phyloP scores from a whole-genome alignment of 2,113 vertebrate genomes.

The Pterocles burchelli region DNA sequence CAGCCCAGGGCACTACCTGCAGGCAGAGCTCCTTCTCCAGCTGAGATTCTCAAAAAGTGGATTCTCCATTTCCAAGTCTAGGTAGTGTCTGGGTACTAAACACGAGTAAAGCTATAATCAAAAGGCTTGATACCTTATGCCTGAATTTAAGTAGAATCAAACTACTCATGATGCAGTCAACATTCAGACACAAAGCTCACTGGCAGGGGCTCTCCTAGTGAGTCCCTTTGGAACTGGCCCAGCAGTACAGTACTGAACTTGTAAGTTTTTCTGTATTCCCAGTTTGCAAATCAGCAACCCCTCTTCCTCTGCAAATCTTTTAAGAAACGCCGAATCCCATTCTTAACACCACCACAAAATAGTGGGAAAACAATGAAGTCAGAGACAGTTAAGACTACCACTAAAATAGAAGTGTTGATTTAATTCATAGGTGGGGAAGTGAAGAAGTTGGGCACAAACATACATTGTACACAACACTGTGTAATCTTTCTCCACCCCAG shows the following conservation, averaged over 20 bases:
- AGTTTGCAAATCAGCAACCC: not conserved
- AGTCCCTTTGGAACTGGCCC: not conserved
- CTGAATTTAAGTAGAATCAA: not conserved
- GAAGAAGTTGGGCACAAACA: not conserved
- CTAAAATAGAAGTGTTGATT: not conserved
- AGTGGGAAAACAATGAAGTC: not conserved
- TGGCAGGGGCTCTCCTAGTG: not conserved
- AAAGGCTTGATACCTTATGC: not conserved
- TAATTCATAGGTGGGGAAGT: not conserved
- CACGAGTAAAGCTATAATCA: not conserved
- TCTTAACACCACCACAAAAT: not conserved
- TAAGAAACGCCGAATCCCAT: not conserved
- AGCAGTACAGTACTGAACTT: not conserved
- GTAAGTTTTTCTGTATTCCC: not conserved
- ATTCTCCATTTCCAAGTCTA: not conserved
- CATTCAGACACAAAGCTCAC: not conserved
- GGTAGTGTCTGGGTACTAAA: not conserved
- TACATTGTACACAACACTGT: not conserved
- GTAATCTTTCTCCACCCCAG: not conserved
- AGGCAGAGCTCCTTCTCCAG: not conserved
- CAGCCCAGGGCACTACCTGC: not conserved
- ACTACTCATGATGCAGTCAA: not conserved
- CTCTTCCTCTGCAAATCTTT: not conserved
- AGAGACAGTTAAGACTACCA: not conserved
- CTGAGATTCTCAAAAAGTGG: not conserved